Conservation (phyloP, 2,797 vertebrate genomes). For the Artibeus lituratus region DNA sequence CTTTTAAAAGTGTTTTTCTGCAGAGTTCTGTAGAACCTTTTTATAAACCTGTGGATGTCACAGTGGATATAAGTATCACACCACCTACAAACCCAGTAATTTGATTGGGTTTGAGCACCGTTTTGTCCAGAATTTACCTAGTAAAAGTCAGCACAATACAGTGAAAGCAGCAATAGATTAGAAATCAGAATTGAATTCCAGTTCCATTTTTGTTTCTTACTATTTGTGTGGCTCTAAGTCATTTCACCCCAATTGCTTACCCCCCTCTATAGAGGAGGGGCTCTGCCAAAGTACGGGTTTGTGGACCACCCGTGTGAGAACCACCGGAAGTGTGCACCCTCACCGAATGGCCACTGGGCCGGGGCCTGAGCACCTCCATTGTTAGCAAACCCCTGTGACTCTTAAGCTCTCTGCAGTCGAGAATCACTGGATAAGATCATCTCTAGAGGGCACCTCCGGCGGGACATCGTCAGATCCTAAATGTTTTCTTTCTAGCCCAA, state of each 20-base stretch:
- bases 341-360: background rate
- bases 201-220: background rate
- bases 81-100: background rate
- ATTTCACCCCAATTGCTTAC: background rate
- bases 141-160: background rate
- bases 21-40: background rate
- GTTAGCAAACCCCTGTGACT: background rate
- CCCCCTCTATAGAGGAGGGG: background rate
- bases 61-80: background rate
- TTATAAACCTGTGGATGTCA: background rate
- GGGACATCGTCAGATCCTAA: background rate
- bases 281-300: background rate
- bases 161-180: constrained; percentile 12
- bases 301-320: background rate
- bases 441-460: background rate
- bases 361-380: background rate
- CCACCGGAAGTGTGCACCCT: background rate
- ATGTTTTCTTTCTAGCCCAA: background rate
- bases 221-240: background rate
- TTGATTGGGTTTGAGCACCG: background rate
- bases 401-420: background rate
- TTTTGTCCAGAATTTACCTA: background rate
- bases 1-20: background rate
- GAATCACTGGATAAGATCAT: background rate
- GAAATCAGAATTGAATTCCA: background rate